Conservation (phyloP, 2,797 vertebrate genomes). For the Macrochelys suwanniensis region DNA sequence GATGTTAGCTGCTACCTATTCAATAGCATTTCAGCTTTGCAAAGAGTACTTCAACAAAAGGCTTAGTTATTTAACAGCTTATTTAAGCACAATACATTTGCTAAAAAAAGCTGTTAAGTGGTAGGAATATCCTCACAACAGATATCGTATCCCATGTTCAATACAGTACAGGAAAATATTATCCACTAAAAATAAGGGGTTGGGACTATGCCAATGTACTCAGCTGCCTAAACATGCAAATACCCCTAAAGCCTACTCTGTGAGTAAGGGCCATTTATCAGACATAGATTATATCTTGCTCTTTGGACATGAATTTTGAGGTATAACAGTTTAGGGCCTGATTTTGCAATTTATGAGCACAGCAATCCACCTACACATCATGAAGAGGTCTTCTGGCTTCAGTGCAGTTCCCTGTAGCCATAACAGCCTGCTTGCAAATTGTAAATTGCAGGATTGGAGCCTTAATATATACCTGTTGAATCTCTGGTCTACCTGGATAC, state of each 20-base stretch:
- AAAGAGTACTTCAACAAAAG: neutral
- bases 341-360: neutral
- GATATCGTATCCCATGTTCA: neutral
- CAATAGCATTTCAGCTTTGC: neutral
- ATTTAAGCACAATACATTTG: neutral
- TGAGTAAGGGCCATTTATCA: constrained; percentile 30
- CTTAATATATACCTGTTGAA: neutral
- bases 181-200: neutral
- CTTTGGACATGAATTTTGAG: neutral
- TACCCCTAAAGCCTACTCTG: constrained; percentile 2
- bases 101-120: neutral
- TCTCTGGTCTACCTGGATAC: neutral
- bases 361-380: neutral
- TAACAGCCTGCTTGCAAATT: neutral
- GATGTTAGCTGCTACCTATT: neutral
- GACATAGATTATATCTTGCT: neutral
- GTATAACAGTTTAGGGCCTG: neutral
- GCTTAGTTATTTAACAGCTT: neutral
- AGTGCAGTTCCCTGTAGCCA: neutral
- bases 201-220: constrained; percentile 21
- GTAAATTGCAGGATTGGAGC: neutral
- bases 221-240: neutral
- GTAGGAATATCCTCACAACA: neutral
- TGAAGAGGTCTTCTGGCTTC: neutral
- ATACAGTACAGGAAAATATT: neutral